These are phyloP conservation scores for Caranx melampygus DNA, from an alignment of 2,113 vertebrate species.

Conservation along the genomic window DNA sequence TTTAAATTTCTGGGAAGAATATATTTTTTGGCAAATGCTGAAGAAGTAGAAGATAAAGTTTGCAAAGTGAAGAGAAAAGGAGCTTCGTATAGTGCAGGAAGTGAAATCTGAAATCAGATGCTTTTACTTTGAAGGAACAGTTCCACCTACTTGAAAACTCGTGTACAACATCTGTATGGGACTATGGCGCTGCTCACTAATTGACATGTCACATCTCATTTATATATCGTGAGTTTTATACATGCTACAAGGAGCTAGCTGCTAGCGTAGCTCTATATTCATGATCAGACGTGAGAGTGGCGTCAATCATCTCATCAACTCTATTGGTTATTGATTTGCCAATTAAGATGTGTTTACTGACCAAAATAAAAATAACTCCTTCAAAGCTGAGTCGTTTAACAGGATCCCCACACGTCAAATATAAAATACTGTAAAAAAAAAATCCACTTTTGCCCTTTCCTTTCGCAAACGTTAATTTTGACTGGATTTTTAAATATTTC, in stretches of 20 bases:
- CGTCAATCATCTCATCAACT: too few species aligned
- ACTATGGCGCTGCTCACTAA: too few species aligned
- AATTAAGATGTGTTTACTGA: neutral
- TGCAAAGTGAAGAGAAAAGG: conserved; percentile 11
- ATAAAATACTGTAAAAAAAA: neutral
- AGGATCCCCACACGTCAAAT: conserved; percentile 11
- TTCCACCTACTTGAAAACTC: neutral
- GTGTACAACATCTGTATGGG: too few species aligned
- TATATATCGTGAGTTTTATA: too few species aligned
- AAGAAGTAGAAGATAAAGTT: conserved; percentile 9
- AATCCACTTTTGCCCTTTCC: neutral
- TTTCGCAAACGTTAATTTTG: neutral
- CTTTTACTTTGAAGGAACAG: neutral
- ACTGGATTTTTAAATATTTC: neutral
- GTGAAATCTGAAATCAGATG: neutral
- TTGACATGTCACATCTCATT: too few species aligned
- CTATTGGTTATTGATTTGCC: too few species aligned
- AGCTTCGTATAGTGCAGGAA: neutral
- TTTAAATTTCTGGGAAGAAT: conserved; percentile 29
- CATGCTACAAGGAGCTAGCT: too few species aligned
- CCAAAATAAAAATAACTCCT: neutral
- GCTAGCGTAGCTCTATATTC: too few species aligned
- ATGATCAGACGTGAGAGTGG: too few species aligned
- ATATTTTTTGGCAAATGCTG: conserved; percentile 70
- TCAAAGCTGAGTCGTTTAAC: conserved; percentile 5